phyloP scores from a whole-genome alignment of 2,888 invertebrate species.

The Oligia fasciuncula region DNA sequence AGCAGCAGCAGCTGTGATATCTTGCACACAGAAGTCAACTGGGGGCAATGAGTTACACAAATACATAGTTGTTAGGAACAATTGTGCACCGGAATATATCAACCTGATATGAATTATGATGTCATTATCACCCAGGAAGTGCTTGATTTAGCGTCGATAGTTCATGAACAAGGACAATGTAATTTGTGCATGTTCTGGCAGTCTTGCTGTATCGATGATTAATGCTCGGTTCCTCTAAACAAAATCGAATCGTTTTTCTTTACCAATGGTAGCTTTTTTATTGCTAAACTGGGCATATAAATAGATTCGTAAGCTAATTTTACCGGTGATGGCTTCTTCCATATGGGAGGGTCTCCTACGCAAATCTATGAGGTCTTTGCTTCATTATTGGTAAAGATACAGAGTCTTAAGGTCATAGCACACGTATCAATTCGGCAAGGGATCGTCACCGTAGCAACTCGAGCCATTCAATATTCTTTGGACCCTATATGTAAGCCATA shows the following conservation, averaged over 20 bases:
- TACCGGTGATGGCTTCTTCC: not conserved
- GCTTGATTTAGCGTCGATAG: slow-evolving; percentile 20
- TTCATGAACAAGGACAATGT: slow-evolving; percentile 49
- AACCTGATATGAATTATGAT: slow-evolving; percentile 22
- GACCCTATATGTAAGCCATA: not conserved
- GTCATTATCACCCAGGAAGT: slow-evolving; percentile 44
- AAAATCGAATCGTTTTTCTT: not conserved
- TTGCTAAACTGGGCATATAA: not conserved
- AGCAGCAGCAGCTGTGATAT: slow-evolving; percentile 31
- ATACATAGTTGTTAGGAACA: slow-evolving; percentile 28
- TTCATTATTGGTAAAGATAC: too few relatives aligned
- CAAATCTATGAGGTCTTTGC: too few relatives aligned
- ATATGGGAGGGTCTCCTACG: not conserved
- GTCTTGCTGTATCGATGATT: not conserved
- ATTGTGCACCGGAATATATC: slow-evolving; percentile 45
- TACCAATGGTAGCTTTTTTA: not conserved
- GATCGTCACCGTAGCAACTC: too few relatives aligned
- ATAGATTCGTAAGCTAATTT: not conserved
- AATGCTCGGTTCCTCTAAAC: not conserved
- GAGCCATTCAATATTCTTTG: too few relatives aligned
- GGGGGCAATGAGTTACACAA: slow-evolving; percentile 46
- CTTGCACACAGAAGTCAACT: slow-evolving; percentile 42
- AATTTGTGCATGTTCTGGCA: not conserved
- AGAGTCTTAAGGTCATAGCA: too few relatives aligned
- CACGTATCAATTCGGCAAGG: too few relatives aligned